phyloP scores from a whole-genome alignment of 2,888 invertebrate species.

The Ormyrus rosae region DNA sequence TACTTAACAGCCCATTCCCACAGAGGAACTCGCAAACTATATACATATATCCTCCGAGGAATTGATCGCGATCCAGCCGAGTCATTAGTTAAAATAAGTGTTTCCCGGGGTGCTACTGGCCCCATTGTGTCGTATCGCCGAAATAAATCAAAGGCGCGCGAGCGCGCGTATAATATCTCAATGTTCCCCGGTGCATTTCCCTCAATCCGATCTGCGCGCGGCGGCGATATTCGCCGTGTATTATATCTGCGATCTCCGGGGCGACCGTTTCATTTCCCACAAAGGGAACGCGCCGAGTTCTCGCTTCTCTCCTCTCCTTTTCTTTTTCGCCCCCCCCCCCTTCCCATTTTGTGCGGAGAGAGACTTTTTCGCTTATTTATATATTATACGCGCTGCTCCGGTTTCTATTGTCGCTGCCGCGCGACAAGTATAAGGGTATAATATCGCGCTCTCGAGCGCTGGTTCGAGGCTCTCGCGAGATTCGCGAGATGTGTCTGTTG shows the following conservation, averaged over 20 bases:
- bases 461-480: no score
- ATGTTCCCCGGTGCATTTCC: conserved; percentile 22
- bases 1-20: no score
- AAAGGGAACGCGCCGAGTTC: not conserved
- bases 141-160: conserved; percentile 15
- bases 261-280: conserved; percentile 13
- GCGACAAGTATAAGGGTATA: no score
- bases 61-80: not conserved
- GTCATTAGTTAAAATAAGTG: conserved; percentile 6
- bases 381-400: no score
- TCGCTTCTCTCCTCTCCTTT: conserved; percentile 3
- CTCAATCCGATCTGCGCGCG: not conserved
- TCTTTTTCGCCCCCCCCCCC: not conserved
- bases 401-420: no score
- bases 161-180: conserved; percentile 24
- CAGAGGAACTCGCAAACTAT: no score
- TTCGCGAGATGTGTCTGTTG: no score
- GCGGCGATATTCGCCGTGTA: not conserved
- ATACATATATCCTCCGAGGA: no score
- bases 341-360: no score
- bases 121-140: conserved; percentile 16
- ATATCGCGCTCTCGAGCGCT: no score
- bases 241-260: not conserved
- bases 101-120: not conserved
- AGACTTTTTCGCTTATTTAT: no score